Evolutionary conservation across 2,113 vertebrate species (phyloP).

Genomic region (Macaca fascicularis): T2T-MFA8v1.1 NC_088380.1:8851501-8852000

Average conservation of each 20-base stretch:
- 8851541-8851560: not conserved
- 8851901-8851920: not conserved
- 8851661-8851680: no score
- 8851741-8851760: not conserved
- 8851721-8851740: not conserved
- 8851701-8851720: not conserved
- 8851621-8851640: not conserved
- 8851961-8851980: not conserved
- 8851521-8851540: not conserved
- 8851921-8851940: not conserved
- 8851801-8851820: slow-evolving; percentile 22
- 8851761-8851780: not conserved
- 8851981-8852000: not conserved
- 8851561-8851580: not conserved
- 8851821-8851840: not conserved
- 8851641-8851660: not conserved
- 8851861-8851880: not conserved
- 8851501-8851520: not conserved
- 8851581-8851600: no score
- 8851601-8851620: not conserved
- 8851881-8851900: not conserved
- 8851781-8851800: not conserved
- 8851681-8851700: not conserved
- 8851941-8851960: not conserved
- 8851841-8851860: not conserved